A percentile compares a stretch with the other conserved stretches of the same genome.
phyloP scores from a whole-genome alignment of 2,113 vertebrate species.

The Barnardius zonarius region DNA sequence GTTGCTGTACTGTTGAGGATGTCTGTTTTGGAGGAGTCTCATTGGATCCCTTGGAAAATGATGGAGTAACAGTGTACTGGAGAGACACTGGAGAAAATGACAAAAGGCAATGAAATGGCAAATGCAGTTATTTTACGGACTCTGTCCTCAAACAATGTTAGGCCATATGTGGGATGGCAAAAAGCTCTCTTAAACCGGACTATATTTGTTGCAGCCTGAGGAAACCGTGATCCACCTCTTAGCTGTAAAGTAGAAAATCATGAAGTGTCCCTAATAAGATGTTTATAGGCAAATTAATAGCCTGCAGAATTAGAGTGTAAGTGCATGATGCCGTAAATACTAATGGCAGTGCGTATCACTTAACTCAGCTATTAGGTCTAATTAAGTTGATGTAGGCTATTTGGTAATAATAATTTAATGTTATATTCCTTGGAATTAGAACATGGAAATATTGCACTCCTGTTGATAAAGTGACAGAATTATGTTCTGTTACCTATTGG shows the following conservation, averaged over 20 bases:
- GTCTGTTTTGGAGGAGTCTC: background rate
- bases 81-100: background rate
- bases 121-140: background rate
- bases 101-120: background rate
- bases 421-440: background rate
- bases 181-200: background rate
- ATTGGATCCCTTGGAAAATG: background rate
- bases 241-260: background rate
- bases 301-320: background rate
- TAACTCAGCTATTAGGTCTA: slow-evolving; percentile 1
- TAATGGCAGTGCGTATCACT: background rate
- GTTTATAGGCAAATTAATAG: background rate
- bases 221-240: background rate
- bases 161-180: background rate
- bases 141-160: background rate
- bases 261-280: background rate
- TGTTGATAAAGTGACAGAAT: slow-evolving; percentile 11
- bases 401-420: background rate
- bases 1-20: background rate
- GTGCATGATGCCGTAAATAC: background rate
- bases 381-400: background rate
- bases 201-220: background rate
- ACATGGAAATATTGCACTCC: background rate
- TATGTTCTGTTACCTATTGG: background rate
- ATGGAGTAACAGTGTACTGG: background rate